Evolutionary conservation across 2,113 vertebrate genomes (phyloP), one percentile per base, ranked within the genome.

Genomic region (Lathamus discolor): DNA sequence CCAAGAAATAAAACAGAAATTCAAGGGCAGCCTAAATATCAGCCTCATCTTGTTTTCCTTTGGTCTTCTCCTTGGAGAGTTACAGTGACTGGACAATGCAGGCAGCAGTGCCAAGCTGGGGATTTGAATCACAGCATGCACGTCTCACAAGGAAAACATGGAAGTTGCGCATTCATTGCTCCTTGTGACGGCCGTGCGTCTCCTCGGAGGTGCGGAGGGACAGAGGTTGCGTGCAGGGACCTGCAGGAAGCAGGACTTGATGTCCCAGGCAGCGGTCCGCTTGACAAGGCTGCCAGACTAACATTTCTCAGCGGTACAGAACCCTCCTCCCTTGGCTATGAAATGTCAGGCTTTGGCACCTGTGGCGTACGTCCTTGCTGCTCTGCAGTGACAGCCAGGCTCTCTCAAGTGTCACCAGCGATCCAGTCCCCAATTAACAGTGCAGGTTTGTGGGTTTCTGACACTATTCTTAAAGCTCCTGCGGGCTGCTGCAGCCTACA

Each of bases 401-500:
- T 95, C 90, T 98, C 96, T 87, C 69, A 97, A 96, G 92, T 95
- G 95, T 96, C 97, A 95, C 88, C 96, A 95, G 76, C 54, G 64
- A 96, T 83, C 89, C 46, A 13, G 81, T 79, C 92, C 70, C 93
- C 96, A 97, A 91, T 98, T 97, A 97, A 73, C 46, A 11, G 82
- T 3, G 8, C 11, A 80, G 85, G 91, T 92, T 96, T 95, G 90
- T 90, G 91, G 73, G 90, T 91, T 97, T 95, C 92, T 98, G 97
- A 97, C 96, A 96, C 66, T 80, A 35, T 94, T 97, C 95, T 97
- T 51, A 35, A 86, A 94, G 97, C 79, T 96, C 93, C 88, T 70
- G 94, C 93, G 94, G 93, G 97, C 91, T 97, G 93, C 68, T 83
- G 75, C 96, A 97, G 96, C 97, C 96, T 95, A 96, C 95, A 95